A percentile compares a stretch with the other conserved stretches of the same genome.
Conservation (phyloP, 1,140 invertebrate species). For the Ceratosolen solmsi region DNA sequence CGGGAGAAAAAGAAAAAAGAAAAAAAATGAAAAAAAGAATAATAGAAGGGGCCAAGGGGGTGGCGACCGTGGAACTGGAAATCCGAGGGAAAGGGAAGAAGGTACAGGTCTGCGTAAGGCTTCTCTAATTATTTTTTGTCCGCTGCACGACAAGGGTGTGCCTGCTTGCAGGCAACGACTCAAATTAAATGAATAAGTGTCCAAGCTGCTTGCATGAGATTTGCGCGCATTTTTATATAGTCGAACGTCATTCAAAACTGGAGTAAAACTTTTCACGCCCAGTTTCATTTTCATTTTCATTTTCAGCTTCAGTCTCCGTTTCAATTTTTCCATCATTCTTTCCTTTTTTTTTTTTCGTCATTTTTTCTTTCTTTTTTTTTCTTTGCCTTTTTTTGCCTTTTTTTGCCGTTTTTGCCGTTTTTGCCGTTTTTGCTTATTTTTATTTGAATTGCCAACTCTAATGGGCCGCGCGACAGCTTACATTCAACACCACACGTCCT, state of each 20-base stretch:
- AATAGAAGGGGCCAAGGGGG: background rate
- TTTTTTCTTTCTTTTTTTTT: too few species aligned
- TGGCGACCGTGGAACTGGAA: constrained; percentile 12
- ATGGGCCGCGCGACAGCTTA: background rate
- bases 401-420: too few species aligned
- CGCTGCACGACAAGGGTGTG: constrained; percentile 69
- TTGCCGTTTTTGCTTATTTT: background rate
- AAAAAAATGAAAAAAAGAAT: background rate
- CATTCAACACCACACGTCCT: background rate
- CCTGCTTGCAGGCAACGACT: constrained; percentile 63
- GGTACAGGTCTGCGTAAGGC: constrained; percentile 65
- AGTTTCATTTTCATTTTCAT: constrained; percentile 29
- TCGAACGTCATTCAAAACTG: constrained; percentile 36
- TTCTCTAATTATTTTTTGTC: constrained; percentile 74
- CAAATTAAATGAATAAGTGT: constrained; percentile 71
- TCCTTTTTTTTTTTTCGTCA: too few species aligned
- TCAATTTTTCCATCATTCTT: too few species aligned
- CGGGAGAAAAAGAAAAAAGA: background rate
- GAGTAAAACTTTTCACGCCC: constrained; percentile 41
- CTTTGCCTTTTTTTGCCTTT: too few species aligned
- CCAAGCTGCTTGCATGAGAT: constrained; percentile 27
- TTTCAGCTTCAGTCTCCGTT: background rate
- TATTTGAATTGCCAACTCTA: background rate
- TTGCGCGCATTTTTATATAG: background rate
- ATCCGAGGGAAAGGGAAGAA: constrained; percentile 36